phyloP scores from a whole-genome alignment of 2,797 vertebrate species.

The Myotis findleyi region DNA sequence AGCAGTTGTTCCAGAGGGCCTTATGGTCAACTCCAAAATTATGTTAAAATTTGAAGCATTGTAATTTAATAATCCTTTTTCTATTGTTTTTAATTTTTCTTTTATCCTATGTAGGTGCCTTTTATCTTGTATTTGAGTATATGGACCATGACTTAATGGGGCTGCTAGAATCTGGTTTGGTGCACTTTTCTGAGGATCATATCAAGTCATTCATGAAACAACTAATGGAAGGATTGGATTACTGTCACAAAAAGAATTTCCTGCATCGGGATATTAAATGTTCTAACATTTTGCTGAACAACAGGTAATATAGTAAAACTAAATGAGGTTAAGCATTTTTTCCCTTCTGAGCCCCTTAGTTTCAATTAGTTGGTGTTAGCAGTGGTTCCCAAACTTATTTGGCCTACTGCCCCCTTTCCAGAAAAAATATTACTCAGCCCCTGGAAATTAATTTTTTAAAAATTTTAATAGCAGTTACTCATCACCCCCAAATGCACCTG shows the following conservation, averaged over 20 bases:
- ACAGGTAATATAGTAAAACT: slow-evolving; percentile 90
- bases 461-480: too few species aligned
- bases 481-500: too few species aligned
- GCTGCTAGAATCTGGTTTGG: slow-evolving; percentile 97
- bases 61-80: neutral
- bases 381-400: too few species aligned
- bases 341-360: neutral
- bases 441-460: too few species aligned
- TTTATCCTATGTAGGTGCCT: slow-evolving; percentile 89
- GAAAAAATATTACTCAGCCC: too few species aligned
- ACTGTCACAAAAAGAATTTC: slow-evolving; percentile 99
- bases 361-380: slow-evolving; percentile 33
- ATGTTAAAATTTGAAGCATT: slow-evolving; percentile 36
- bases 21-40: slow-evolving; percentile 42
- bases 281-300: slow-evolving; percentile 99
- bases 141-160: slow-evolving; percentile 99
- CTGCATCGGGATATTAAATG: slow-evolving; percentile 99
- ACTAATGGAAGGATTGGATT: slow-evolving; percentile 99
- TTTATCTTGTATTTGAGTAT: slow-evolving; percentile 99
- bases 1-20: neutral
- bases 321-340: neutral
- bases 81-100: slow-evolving; percentile 18
- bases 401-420: too few species aligned
- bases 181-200: slow-evolving; percentile 99
- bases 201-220: slow-evolving; percentile 99